Percentiles rank a stretch among this genome's conserved stretches.
Evolutionary conservation across 2,888 invertebrate genomes (phyloP).

Genomic region (Drosophila cognata): DNA sequence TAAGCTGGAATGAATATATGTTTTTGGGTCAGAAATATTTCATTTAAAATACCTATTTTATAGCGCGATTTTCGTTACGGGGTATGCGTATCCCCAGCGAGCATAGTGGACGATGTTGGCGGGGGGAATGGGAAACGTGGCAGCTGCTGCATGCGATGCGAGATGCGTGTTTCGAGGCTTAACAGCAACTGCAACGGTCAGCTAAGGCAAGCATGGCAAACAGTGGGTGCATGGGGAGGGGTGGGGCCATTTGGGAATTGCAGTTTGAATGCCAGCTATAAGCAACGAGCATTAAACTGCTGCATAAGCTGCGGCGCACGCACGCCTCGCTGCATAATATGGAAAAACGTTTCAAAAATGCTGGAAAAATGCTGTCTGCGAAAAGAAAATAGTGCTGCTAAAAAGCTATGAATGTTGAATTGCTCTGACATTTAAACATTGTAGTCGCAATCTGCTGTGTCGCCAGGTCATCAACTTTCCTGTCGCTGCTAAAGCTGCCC

Average conservation of each 20-base stretch:
- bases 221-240: neutral
- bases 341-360: conserved; percentile 21
- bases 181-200: conserved; percentile 59
- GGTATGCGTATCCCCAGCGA: conserved; percentile 19
- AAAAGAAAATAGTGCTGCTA: conserved; percentile 1
- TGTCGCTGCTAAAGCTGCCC: conserved; percentile 34
- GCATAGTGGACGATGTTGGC: neutral
- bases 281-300: conserved; percentile 56
- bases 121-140: neutral
- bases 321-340: conserved; percentile 40
- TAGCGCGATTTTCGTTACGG: neutral
- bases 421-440: conserved; percentile 60
- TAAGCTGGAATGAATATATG: neutral
- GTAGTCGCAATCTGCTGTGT: conserved; percentile 39
- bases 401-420: conserved; percentile 35
- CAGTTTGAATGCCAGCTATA: conserved; percentile 5
- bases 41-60: neutral
- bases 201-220: conserved; percentile 1
- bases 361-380: conserved; percentile 21
- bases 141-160: conserved; percentile 33
- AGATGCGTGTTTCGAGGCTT: conserved; percentile 57
- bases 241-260: neutral
- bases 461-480: conserved; percentile 40
- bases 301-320: conserved; percentile 60
- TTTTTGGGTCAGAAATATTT: neutral